phyloP scores from a whole-genome alignment of 2,113 vertebrate genomes.

The Onychorhynchus coronatus region DNA sequence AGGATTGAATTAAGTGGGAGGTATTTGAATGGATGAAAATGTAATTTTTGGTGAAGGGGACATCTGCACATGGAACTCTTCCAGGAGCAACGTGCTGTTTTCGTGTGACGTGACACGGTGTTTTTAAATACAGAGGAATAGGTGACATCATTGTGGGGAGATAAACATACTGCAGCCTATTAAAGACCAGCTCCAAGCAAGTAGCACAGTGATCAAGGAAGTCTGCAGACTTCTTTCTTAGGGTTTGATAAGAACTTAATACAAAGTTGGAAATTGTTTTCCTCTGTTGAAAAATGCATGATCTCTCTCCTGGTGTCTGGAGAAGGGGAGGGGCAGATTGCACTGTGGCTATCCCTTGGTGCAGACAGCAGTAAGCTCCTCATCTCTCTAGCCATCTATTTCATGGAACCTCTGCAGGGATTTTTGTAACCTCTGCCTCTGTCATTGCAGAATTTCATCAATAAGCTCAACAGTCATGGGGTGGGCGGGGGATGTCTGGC shows the following conservation, averaged over 20 bases:
- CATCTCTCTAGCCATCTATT: not conserved
- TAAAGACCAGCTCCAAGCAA: not conserved
- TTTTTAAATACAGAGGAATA: not conserved
- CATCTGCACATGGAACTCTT: slow-evolving; percentile 1
- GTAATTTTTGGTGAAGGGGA: slow-evolving; percentile 21
- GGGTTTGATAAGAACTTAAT: not conserved
- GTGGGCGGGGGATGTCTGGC: not conserved
- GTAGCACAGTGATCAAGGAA: not conserved
- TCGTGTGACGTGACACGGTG: not conserved
- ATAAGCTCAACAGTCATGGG: not conserved
- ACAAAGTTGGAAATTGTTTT: not conserved
- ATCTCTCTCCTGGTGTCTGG: not conserved
- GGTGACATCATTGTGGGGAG: not conserved
- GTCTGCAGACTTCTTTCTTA: not conserved
- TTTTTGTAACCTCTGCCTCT: slow-evolving; percentile 2
- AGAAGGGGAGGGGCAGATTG: not conserved
- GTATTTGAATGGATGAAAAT: slow-evolving; percentile 5
- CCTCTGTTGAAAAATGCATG: not conserved
- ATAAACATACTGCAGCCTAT: not conserved
- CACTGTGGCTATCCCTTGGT: not conserved
- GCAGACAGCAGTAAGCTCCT: not conserved
- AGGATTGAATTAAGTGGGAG: slow-evolving; percentile 46
- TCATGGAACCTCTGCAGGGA: not conserved
- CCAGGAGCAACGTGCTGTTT: not conserved
- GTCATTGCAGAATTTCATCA: not conserved